Evolutionary conservation across 2,113 vertebrate genomes (phyloP).

Genomic region (Salvelinus alpinus): DNA sequence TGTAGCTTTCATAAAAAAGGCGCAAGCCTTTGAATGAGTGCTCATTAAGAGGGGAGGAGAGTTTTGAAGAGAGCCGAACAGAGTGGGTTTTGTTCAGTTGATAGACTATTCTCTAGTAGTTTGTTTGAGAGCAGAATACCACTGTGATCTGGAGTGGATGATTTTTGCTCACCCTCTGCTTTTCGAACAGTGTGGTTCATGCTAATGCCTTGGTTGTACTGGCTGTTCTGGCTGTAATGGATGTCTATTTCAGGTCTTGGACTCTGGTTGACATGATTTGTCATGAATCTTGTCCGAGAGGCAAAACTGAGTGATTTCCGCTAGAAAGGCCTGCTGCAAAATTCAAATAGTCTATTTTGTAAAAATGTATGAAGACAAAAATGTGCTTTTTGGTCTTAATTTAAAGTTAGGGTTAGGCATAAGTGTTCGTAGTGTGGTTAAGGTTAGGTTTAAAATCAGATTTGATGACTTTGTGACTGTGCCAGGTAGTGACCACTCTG

Average conservation of each 20-base stretch:
- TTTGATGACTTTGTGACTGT: no score
- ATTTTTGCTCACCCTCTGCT: slow-evolving; percentile 28
- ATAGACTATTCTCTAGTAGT: slow-evolving; percentile 17
- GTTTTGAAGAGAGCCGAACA: slow-evolving; percentile 43
- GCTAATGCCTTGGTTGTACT: neutral
- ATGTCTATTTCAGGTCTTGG: neutral
- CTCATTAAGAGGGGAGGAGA: slow-evolving; percentile 41
- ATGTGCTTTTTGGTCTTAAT: no score
- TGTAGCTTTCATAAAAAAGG: slow-evolving; percentile 19
- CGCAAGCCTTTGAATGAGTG: slow-evolving; percentile 26
- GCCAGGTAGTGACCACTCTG: no score
- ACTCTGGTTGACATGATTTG: no score
- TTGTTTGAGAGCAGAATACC: slow-evolving; percentile 23
- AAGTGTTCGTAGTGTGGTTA: no score
- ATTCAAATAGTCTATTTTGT: no score
- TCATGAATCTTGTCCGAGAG: no score
- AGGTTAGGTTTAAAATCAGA: no score
- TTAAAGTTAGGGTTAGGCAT: no score
- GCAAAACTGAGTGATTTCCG: no score
- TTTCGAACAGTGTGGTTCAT: slow-evolving; percentile 9
- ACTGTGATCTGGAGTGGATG: slow-evolving; percentile 19
- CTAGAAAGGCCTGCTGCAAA: no score
- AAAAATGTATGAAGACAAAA: no score
- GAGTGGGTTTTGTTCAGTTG: slow-evolving; percentile 45
- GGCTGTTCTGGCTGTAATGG: neutral